Evolutionary conservation across 2,888 invertebrate genomes (phyloP).

Genomic region (Scelioninae gen. 1): DNA sequence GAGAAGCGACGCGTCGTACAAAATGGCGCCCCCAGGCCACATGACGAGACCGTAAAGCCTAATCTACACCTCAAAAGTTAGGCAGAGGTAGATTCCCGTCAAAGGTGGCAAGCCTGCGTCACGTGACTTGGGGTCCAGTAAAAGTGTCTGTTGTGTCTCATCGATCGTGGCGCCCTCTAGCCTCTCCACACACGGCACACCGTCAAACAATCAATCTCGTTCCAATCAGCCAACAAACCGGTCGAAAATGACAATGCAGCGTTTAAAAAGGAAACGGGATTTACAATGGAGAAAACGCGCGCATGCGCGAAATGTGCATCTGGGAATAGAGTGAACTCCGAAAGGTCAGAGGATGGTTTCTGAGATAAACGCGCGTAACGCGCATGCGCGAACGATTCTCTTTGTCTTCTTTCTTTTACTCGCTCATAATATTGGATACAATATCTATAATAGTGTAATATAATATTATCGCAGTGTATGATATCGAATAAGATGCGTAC

Average conservation of each 20-base stretch:
- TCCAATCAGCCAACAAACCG: constrained; percentile 68
- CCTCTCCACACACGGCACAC: constrained; percentile 53
- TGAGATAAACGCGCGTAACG: constrained; percentile 3
- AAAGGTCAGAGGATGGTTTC: no score
- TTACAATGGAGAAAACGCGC: constrained; percentile 10
- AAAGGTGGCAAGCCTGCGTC: no score
- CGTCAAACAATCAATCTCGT: constrained; percentile 59
- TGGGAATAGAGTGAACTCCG: background rate
- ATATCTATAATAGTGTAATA: constrained; percentile 72
- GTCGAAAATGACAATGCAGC: constrained; percentile 70
- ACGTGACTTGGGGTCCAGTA: constrained; percentile 9
- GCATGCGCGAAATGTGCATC: constrained; percentile 22
- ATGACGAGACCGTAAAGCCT: no score
- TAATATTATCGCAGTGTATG: constrained; percentile 74
- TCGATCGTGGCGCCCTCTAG: constrained; percentile 36
- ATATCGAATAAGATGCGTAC: constrained; percentile 70
- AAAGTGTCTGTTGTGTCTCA: constrained; percentile 22
- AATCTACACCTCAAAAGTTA: no score
- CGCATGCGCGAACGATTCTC: constrained; percentile 44
- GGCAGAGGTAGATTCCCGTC: no score
- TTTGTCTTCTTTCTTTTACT: constrained; percentile 63
- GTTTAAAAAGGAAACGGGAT: constrained; percentile 57
- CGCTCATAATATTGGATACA: constrained; percentile 70
- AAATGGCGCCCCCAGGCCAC: constrained; percentile 20
- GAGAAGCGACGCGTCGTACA: constrained; percentile 42